Base-by-base conservation (phyloP, 2,888 invertebrate genomes). In the Patella pellucida region DNA sequence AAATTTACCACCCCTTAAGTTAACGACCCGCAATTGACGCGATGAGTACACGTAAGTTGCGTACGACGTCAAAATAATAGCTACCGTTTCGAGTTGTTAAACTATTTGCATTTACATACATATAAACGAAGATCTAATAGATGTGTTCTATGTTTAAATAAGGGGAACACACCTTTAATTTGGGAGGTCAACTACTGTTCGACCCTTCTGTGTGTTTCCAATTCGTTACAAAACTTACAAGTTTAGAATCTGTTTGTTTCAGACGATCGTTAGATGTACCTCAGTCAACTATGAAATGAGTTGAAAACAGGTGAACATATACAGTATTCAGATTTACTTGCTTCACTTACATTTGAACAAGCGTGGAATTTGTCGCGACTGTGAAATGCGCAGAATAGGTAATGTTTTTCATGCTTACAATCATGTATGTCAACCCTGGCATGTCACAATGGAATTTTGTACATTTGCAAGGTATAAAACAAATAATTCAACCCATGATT, bases 1-100 rank as follows among this genome's bases (percentile, higher is more conserved):
- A 74, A 74, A 23, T 69, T 16, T 56, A 56, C 74, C 74, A 74
- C 74, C 74, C 74, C 74, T 74, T 74, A 74, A 69, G 74, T 69
- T 74, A 52, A 74, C 74, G 52, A 56, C 41, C 19, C 23, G 69
- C 62, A 23, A 62, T 23, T 62, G 19, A 62, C 23, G 62, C 23
- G 62, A 23, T 23, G 23, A 62, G 62, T 62, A 62, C 23, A 41
- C 41, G 41, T 41, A 41, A 41, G 41, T 41, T 41, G 41, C 41
- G 41, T 9, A 41, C 41, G 41, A 41, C 41, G 41, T 41, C 7
- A 41, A 41, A 41, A 41, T 41, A 41, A 41, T 41, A 9, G 41
- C 41, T 41, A 41, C 41, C 41, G 41, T 41, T 41, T 41, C 41
- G 41, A 41, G 41, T 41, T 41, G 41, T 41, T 41, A 41, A 41